Conservation (phyloP, 2,888 invertebrate genomes). For the Megamerina dolium region DNA sequence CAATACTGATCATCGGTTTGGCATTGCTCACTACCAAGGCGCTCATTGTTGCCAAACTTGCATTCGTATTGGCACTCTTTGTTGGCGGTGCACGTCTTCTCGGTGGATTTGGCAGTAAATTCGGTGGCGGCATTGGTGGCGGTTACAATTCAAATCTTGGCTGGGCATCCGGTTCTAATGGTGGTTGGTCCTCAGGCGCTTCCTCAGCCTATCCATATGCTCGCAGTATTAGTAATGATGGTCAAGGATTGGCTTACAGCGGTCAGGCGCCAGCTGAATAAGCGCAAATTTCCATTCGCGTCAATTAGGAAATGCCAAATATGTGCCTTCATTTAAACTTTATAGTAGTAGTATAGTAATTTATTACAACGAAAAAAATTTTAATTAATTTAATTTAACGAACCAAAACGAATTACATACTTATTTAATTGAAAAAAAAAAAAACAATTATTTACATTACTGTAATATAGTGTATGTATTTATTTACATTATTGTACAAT, state of each 20-base stretch:
- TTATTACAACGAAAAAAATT: slow-evolving; percentile 28
- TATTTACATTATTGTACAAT: too few species aligned
- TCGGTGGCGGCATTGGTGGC: slow-evolving; percentile 35
- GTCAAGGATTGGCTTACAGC: slow-evolving; percentile 67
- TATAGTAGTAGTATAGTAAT: slow-evolving; percentile 37
- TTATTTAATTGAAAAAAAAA: too few species aligned
- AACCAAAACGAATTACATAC: too few species aligned
- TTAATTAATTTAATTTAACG: slow-evolving; percentile 16
- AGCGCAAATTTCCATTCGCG: slow-evolving; percentile 14
- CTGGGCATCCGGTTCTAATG: slow-evolving; percentile 28
- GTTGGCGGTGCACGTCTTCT: slow-evolving; percentile 64
- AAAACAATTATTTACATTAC: too few species aligned
- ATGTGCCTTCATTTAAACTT: slow-evolving; percentile 39
- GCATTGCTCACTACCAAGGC: slow-evolving; percentile 72
- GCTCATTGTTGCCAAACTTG: slow-evolving; percentile 69
- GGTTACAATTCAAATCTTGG: slow-evolving; percentile 33
- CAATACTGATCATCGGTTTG: slow-evolving; percentile 64
- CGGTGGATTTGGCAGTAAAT: slow-evolving; percentile 51
- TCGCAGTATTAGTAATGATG: slow-evolving; percentile 55
- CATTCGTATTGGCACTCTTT: slow-evolving; percentile 66
- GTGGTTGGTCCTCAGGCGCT: slow-evolving; percentile 32
- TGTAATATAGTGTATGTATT: too few species aligned
- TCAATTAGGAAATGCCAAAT: slow-evolving; percentile 21
- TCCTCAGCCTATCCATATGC: slow-evolving; percentile 52
- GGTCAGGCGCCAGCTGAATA: slow-evolving; percentile 52